These are phyloP conservation scores for Phlogophora meticulosa DNA, from an alignment of 2,888 invertebrate species.

Conservation along the genomic window DNA sequence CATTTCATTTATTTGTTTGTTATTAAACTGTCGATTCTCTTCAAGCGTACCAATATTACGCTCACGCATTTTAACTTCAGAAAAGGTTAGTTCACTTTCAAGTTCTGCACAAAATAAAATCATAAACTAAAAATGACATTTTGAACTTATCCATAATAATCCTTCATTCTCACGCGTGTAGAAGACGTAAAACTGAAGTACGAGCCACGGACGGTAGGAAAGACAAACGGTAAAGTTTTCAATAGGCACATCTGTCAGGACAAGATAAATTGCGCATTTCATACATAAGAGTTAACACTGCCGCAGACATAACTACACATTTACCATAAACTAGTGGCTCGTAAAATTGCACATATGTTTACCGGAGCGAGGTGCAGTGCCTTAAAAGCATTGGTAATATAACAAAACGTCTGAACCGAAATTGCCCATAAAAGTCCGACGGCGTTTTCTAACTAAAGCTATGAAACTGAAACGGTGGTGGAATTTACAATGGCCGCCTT, in stretches of 20 bases:
- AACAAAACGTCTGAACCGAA: conserved; percentile 92
- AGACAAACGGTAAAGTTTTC: conserved; percentile 62
- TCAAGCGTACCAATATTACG: not conserved
- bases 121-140: conserved; percentile 55
- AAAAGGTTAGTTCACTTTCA: conserved; percentile 11
- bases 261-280: conserved; percentile 69
- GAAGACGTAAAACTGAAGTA: conserved; percentile 48
- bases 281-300: conserved; percentile 76
- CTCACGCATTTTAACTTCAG: not conserved
- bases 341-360: conserved; percentile 90
- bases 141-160: conserved; percentile 55
- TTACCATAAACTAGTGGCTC: conserved; percentile 87
- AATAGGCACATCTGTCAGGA: conserved; percentile 75
- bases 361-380: conserved; percentile 89
- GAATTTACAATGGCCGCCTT: conserved; percentile 89
- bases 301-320: conserved; percentile 84
- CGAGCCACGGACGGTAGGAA: conserved; percentile 42
- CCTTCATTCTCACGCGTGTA: conserved; percentile 36
- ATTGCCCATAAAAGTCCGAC: conserved; percentile 91
- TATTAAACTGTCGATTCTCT: not conserved
- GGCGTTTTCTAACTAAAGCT: conserved; percentile 91
- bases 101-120: conserved; percentile 49
- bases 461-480: conserved; percentile 90
- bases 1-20: not conserved
- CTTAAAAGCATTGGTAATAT: conserved; percentile 92